Evolutionary conservation across 2,797 vertebrate species (phyloP), one percentile per base, ranked within the genome.

Genomic region (Enteromius radiatus): DNA sequence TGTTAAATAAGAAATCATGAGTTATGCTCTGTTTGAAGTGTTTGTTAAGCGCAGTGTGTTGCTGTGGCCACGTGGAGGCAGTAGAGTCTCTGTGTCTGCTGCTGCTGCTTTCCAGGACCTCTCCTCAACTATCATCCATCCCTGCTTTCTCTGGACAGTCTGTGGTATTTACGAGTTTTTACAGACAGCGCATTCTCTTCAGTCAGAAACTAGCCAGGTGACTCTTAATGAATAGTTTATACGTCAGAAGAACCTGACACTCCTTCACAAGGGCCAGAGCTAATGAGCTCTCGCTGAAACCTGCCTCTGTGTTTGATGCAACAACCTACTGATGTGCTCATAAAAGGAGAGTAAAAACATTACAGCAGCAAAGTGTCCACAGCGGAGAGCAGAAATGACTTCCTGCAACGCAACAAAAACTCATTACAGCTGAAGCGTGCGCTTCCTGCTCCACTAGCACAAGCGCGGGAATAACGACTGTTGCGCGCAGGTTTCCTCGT

Each of bases 141-240:
- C 6, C 47, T 52, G 19, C 9, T 73, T 6, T 75, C 28, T 23
- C 8, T 33, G 21, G 6, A 36, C n/a, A 41, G 26, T 31, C 23
- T 23, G 19, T 52, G 6, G n/a, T 74, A 36, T 36, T 31, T 5
- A 31, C 49, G 4, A 17, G 59, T 26, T 26, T 69, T 54, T n/a
- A n/a, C n/a, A n/a, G n/a, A n/a, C 38, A 69, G 23, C 49, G 43
- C 10, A 31, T 71, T 70, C 5, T 56, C 15, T 45, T 23, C 26
- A n/a, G 26, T 71, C 52, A 43, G 26, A 8, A 41, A 8, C 38
- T 41, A 41, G 41, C 41, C 68, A 26, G 41, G 41, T 36, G 54
- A 73, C 2, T 45, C 33, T 49, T 73, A 21, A 81, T 81, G 31
- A 81, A 81, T 81, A 49, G 69, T 81, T 81, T 81, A 74, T 81